Percentiles rank a stretch among this genome's conserved stretches.
Conservation (phyloP, 2,888 invertebrate species). For the Lithophane semibrunnea region DNA sequence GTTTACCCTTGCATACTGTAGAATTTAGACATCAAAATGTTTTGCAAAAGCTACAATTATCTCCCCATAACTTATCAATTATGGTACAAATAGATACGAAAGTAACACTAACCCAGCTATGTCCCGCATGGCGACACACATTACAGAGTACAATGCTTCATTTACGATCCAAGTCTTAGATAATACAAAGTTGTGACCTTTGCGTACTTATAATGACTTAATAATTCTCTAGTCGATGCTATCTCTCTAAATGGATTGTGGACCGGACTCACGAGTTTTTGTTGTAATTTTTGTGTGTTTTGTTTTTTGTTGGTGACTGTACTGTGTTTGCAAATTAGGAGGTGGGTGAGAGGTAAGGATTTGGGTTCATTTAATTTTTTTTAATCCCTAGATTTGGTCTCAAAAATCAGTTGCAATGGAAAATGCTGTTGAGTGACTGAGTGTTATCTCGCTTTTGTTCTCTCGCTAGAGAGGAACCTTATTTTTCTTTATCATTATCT, state of each 20-base stretch:
- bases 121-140: constrained; percentile 58
- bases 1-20: no score
- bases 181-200: constrained; percentile 73
- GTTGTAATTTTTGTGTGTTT: constrained; percentile 34
- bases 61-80: constrained; percentile 37
- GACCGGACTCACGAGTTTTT: constrained; percentile 60
- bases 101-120: constrained; percentile 28
- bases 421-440: neutral
- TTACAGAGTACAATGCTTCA: constrained; percentile 62
- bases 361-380: neutral
- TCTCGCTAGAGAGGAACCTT: neutral
- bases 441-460: neutral
- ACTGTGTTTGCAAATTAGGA: constrained; percentile 37
- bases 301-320: constrained; percentile 42
- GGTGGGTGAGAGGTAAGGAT: constrained; percentile 3
- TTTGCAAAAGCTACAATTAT: constrained; percentile 10
- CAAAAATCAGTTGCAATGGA: neutral
- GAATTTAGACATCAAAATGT: constrained; percentile 1
- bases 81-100: constrained; percentile 12
- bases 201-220: constrained; percentile 78
- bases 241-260: constrained; percentile 72
- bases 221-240: constrained; percentile 75
- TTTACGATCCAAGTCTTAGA: constrained; percentile 70
- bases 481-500: constrained; percentile 6
- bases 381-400: neutral